Evolutionary conservation across 2,113 vertebrate species (phyloP).

Genomic region (human): DNA sequence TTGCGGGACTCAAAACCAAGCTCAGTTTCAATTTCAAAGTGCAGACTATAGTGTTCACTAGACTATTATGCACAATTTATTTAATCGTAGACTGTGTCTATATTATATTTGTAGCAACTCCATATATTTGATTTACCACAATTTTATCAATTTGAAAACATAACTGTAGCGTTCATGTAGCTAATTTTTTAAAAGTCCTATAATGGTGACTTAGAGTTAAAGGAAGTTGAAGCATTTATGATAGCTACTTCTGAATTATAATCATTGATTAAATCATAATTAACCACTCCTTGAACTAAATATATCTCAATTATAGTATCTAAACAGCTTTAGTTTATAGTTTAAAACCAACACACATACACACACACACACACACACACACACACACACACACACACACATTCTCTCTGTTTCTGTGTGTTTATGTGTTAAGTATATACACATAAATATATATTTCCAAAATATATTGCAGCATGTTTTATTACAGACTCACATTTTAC

Average conservation of each 20-base stretch:
- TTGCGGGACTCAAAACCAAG: not conserved
- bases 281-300: not conserved
- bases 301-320: not conserved
- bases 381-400: not conserved
- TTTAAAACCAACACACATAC: not conserved
- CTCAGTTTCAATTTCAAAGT: not conserved
- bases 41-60: not conserved
- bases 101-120: not conserved
- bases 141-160: not conserved
- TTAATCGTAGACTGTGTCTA: not conserved
- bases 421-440: not conserved
- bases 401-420: not conserved
- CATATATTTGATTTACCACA: not conserved
- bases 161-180: not conserved
- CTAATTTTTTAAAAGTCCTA: not conserved
- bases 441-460: not conserved
- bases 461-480: not conserved
- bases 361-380: not conserved
- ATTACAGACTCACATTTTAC: not conserved
- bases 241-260: not conserved
- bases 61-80: not conserved
- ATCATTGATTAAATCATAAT: not conserved
- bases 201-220: not conserved
- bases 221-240: not conserved
- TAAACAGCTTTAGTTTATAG: not conserved